Base-by-base conservation (phyloP, 2,797 vertebrate genomes). In the Paramormyrops hopkinsi region DNA sequence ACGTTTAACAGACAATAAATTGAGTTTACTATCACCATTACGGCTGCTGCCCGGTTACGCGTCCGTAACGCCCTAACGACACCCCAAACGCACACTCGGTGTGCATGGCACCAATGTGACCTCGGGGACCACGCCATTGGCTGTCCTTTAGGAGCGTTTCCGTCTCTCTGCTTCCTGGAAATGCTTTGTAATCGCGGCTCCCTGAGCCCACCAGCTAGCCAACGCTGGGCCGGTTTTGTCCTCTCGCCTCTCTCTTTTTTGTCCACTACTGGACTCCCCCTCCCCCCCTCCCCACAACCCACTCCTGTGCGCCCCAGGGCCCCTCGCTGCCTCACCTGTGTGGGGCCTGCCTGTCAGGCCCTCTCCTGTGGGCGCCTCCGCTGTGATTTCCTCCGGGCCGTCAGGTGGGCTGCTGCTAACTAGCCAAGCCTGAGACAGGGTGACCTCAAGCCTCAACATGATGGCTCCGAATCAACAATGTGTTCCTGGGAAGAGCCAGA, bases 381-480 rank as follows among this genome's bases (percentile, higher is more conserved):
- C 94, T 95, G 95, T 96, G 95, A 95, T 96, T 96, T 96, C 95
- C 96, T 96, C 94, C 95, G 96, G 96, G 96, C 95, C 95, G 96
- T 96, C 95, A 95, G 95, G 95, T 96, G 96, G 96, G 95, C 96
- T 95, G 96, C 96, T 96, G 96, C 96, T 96, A 96, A 96, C 96
- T 96, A 96, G 95, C 95, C 96, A 96, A 95, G 96, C 96, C 96
- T 96, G 95, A 96, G 95, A 96, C 96, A 96, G 95, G 96, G 95
- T 96, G 95, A 96, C 96, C 95, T 96, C 95, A 96, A 96, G 94
- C 96, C 96, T 96, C 95, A 96, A 96, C 95, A 96, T 95, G 95
- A 96, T 96, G 95, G 95, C 94, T 95, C 94, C 95, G 96, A 96
- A 96, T 96, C 95, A 96, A 96, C 95, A 96, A 96, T 96, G 95